Evolutionary conservation across 1,140 invertebrate genomes (phyloP), one percentile per base, ranked within the genome.

Genomic region (Hormaphis cornu): DNA sequence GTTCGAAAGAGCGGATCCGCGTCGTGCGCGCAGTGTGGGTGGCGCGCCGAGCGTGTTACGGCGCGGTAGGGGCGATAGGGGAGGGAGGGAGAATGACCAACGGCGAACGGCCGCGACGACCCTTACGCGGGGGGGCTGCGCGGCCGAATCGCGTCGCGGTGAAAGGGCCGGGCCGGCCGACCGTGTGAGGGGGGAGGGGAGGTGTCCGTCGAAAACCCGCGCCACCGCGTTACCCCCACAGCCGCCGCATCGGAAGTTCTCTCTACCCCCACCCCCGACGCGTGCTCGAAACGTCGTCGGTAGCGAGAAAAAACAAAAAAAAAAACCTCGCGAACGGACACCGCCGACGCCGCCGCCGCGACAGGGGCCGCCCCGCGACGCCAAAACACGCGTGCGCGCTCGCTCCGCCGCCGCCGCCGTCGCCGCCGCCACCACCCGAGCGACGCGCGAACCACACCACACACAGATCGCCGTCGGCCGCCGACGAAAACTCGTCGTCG

Each of bases 401-500:
- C 22, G 24, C 46, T 22, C 48, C 20, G 53, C 18, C 20, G 53
- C 30, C 2, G 30, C 33, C 12, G 53, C 18, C 6, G 30, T 8
- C 26, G 14, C 22, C 44, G 9, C 44, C 44, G 10, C 14, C 14
- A 26, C 48, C 48, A 26, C 48, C 14, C 12, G 6, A 18, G 5
- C 48, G 24, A n/a, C 24, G 5, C 48, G 26, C 6, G 10, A 7
- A 52, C 12, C 53, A 28, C 52, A 18, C 48, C 48, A 24, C 22
- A 22, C 28, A 12, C 53, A 56, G 53, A 56, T 56, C 53, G 30
- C 53, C 53, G 53, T 56, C 53, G 53, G 30, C 30, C 53, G 53
- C 53, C 53, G 53, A 56, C 53, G 53, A 35, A n/a, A n/a, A 30
- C 35, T 35, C 53, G 53, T 56, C n/a, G 20, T 28, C 53, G 53